Evolutionary conservation across 2,113 vertebrate species (phyloP).

Genomic region (Calidris pugnax): DNA sequence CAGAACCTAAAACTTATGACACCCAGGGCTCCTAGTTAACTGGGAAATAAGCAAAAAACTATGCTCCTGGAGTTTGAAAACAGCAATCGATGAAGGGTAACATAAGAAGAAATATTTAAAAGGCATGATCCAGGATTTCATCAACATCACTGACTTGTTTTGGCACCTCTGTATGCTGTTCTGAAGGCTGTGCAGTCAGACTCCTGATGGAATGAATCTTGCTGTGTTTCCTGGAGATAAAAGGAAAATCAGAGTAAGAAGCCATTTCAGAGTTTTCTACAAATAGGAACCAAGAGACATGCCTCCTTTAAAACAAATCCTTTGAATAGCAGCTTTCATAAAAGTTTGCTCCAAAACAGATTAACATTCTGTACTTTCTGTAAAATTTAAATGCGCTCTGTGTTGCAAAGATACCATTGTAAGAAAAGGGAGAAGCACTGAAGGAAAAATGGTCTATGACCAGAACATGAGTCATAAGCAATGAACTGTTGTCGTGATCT

Average conservation of each 20-base stretch:
- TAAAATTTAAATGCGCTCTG: not conserved
- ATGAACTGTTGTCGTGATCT: not conserved
- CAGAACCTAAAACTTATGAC: not conserved
- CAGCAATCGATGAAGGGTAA: not conserved
- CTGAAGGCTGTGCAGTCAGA: constrained; percentile 82
- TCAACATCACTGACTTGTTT: constrained; percentile 85
- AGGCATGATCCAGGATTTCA: not conserved
- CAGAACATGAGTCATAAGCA: not conserved
- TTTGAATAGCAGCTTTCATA: not conserved
- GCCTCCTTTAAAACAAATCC: not conserved
- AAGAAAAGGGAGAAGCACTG: not conserved
- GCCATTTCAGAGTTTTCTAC: not conserved
- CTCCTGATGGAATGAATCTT: constrained; percentile 88
- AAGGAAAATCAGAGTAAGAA: constrained; percentile 44
- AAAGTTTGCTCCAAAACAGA: not conserved
- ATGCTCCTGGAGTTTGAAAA: not conserved
- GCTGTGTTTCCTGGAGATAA: constrained; percentile 91
- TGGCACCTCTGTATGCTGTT: constrained; percentile 87
- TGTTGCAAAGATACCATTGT: not conserved
- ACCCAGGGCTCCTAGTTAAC: not conserved
- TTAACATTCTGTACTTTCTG: not conserved
- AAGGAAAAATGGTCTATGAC: not conserved
- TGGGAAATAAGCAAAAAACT: not conserved
- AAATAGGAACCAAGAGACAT: not conserved
- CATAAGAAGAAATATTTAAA: not conserved